Base-by-base conservation (phyloP, 2,113 vertebrate genomes). In the Zosterops pallidus region DNA sequence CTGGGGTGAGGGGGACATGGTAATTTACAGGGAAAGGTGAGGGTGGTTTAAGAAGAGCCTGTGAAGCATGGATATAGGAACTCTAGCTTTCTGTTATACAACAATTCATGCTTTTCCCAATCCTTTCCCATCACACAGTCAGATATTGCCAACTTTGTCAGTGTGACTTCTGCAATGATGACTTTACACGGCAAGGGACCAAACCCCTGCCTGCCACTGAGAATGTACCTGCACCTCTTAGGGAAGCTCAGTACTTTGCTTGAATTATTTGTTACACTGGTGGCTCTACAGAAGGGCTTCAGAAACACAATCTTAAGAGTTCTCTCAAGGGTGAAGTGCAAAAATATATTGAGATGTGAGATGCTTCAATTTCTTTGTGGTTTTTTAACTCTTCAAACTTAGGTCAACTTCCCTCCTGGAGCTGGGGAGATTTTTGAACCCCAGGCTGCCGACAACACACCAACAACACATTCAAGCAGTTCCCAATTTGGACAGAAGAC, bases 391-490 rank as follows among this genome's bases (percentile, higher is more conserved):
- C 24, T 35, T 31, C n/a, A 18, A 49, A 42, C 21, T 56, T 35
- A 65, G 15, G 23, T 67, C 44, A 76, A 17, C 13, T 64, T 55
- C 9, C n/a, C 9, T 50, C 47, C 28, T 26, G 21, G 12, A n/a
- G 11, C 9, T 1, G 5, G 20, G 21, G 29, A 14, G 5, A 41
- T 41, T 55, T 44, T 9, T n/a, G 39, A 90, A 47, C 1, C 17
- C 14, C 24, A 8, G 14, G 9, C 2, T 20, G 13, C 13, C 0
- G 0, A 46, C 0, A 39, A 33, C 37, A 28, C 39, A 77, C 11
- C 11, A 91, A 26, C 41, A 64, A 23, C 8, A 19, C 47, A 50
- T 4, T 14, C 12, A 3, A 15, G 15, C 25, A 69, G 53, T 65
- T 21, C 31, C 19, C 83, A 86, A 25, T 5, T 2, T 18, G 29